Percentiles rank a stretch among this genome's conserved stretches.
phyloP scores from a whole-genome alignment of 2,797 vertebrate species.

The Myiothlypis coronata region DNA sequence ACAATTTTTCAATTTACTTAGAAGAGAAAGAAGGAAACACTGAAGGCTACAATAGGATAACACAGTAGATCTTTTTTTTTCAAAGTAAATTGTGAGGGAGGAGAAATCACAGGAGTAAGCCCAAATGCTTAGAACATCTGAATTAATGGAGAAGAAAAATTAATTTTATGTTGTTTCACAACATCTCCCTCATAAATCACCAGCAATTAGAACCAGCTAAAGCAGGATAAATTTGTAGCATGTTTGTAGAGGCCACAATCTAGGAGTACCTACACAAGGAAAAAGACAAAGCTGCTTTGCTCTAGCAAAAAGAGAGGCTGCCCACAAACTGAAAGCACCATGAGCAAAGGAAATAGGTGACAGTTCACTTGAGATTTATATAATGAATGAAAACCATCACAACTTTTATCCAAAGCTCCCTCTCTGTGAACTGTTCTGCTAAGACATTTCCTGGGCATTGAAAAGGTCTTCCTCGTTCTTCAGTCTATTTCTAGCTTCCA shows the following conservation, averaged over 20 bases:
- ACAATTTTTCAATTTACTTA: slow-evolving; percentile 19
- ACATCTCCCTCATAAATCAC: not conserved
- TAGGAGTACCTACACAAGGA: not conserved
- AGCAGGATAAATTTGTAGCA: not conserved
- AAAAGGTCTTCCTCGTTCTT: not conserved
- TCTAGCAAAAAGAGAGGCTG: not conserved
- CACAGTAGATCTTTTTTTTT: slow-evolving; percentile 1
- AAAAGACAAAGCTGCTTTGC: not conserved
- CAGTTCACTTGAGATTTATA: not conserved
- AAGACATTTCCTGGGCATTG: not conserved
- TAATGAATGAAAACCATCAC: not conserved
- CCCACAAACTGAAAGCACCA: not conserved
- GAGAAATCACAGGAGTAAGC: not conserved
- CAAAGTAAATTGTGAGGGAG: not conserved
- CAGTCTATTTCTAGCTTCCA: not conserved
- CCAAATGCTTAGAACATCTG: not conserved
- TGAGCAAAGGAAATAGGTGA: not conserved
- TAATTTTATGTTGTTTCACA: slow-evolving; percentile 6
- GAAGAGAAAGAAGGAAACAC: not conserved
- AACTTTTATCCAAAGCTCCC: not conserved
- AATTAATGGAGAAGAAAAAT: slow-evolving; percentile 3
- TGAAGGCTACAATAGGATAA: not conserved
- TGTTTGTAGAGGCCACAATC: not conserved
- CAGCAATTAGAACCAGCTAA: not conserved
- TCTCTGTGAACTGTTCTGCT: not conserved